Base-by-base conservation (phyloP, 53 echinoderm and acorn worm species). In the Hippasteria phrygiana region DNA sequence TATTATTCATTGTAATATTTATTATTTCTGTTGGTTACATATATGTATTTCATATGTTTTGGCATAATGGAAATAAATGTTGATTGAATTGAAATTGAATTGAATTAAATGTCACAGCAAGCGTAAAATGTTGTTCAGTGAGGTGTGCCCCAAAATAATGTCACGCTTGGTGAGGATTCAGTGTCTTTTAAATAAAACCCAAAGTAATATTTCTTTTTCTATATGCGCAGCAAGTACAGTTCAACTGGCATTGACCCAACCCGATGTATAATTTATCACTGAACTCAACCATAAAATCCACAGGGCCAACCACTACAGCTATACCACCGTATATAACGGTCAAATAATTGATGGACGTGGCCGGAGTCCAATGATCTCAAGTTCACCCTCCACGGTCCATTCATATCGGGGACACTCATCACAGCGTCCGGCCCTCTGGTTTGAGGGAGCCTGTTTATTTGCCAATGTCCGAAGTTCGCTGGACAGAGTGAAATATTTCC, bases 301-400 rank as follows among this genome's bases (percentile, higher is more conserved):
- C 36, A 7, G 37, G 31, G 29, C 35, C 76, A 26, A 47, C 36
- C 34, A 32, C 28, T 64, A 34, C 6, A 32, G 78, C 55, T 72
- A n/a, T 59, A 78, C 56, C 78, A 59, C 14, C 78, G 20, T 41
- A 24, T 66, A 33, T 62, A 78, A 78, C 78, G 55, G 78, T 55
- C 56, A 18, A 40, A 78, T 78, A 55, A 78, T 59, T 26, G 78
- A 56, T 38, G 24, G 33, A 4, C 18, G n/a, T n/a, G 41, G 20
- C 73, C 4, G 40, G 37, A 47, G 55, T 78, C 78, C 78, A 40
- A 14, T 20, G 55, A 55, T 55, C 39, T 43, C 41, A 74, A 74
- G 74, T 47, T 76, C 76, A 74, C 41, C 20, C n/a, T 24, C 59
- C 34, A 66, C 67, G 34, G 26, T 54, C 13, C 55, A 34, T 33